Base-by-base conservation (phyloP, 1,140 invertebrate species). In the Apis mellifera region DNA sequence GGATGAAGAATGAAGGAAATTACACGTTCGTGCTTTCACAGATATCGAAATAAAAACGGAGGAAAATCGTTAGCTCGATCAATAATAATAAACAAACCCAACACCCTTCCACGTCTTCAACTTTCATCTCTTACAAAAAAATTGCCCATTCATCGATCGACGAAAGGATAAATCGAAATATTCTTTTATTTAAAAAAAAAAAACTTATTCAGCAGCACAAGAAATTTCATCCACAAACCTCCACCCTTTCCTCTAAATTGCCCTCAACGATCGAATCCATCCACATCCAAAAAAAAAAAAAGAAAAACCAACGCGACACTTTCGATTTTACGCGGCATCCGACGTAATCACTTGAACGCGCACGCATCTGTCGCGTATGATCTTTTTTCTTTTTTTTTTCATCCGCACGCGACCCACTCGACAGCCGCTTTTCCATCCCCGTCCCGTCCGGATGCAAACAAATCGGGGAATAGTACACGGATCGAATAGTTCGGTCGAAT, bases 381-480 rank as follows among this genome's bases (percentile, higher is more conserved):
- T 77, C 32, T 62, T 23, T 54, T 23, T 64, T 7, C 17, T 21
- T 4, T 2, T 62, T 21, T 8, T 9, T 48, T 65, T 8, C 52
- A 42, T 42, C 17, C 50, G 21, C 26, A 19, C 26, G 12, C 57
- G 26, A 55, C 3, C 59, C 23, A 60, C n/a, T 71, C 77, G 68
- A 79, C 59, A 69, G 21, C 17, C 9, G n/a, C 50, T 12, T 7
- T 26, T 26, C 26, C 26, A 26, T 21, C 57, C n/a, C 17, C 3
- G 48, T 55, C n/a, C 32, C 66, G 50, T 64, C 11, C 26, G 52
- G n/a, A 75, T 68, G 19, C 54, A 54, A 75, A 75, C 62, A 75
- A 75, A 81, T 81, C 65, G 78, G 32, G 32, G 32, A 32, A 32
- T 32, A n/a, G n/a, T n/a, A 32, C 32, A 32, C 32, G 32, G 69